These are phyloP conservation scores for Momotus momota DNA, from an alignment of 2,797 vertebrate species.

Conservation along the genomic window DNA sequence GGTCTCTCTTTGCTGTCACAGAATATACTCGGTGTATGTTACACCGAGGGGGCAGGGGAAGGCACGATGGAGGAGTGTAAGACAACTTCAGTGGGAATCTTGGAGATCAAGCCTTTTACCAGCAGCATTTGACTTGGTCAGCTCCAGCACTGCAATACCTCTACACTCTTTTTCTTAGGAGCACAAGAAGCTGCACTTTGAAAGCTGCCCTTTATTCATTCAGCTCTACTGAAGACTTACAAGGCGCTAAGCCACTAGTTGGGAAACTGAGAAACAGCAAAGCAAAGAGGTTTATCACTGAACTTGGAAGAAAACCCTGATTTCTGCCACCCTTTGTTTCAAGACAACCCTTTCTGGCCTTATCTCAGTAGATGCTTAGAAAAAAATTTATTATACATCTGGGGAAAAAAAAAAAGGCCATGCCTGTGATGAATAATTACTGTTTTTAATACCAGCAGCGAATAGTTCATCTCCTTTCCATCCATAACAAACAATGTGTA, in stretches of 20 bases:
- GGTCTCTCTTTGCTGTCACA: not conserved
- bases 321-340: not conserved
- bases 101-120: not conserved
- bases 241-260: not conserved
- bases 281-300: not conserved
- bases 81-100: not conserved
- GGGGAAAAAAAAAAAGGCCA: not conserved
- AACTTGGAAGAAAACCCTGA: not conserved
- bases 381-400: not conserved
- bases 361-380: not conserved
- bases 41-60: not conserved
- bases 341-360: not conserved
- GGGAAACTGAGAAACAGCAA: not conserved
- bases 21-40: fast-evolving
- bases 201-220: not conserved
- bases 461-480: constrained; percentile 17
- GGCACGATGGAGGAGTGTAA: not conserved
- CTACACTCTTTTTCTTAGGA: not conserved
- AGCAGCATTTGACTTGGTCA: not conserved
- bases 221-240: not conserved
- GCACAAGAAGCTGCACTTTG: not conserved
- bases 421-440: not conserved
- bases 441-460: not conserved
- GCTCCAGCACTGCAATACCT: fast-evolving
- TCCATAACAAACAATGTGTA: constrained; percentile 4